Percentiles rank a stretch among this genome's conserved stretches.
phyloP scores from a whole-genome alignment of 2,113 vertebrate genomes.

The Archocentrus centrarchus region DNA sequence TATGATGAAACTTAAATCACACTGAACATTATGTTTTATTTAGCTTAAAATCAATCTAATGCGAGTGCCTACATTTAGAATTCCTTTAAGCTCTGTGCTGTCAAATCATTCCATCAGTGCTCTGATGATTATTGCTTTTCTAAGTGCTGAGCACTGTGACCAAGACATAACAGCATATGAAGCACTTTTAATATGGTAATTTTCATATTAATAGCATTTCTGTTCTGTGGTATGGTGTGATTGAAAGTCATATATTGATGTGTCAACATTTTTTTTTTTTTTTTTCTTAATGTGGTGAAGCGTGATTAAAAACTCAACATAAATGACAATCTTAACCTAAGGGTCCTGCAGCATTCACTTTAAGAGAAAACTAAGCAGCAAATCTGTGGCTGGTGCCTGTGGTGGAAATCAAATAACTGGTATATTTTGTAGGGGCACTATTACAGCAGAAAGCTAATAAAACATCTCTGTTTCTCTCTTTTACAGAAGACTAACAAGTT shows the following conservation, averaged over 20 bases:
- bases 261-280: background rate
- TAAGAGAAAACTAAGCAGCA: background rate
- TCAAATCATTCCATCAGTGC: constrained; percentile 9
- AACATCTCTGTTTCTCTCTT: background rate
- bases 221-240: constrained; percentile 1
- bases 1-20: background rate
- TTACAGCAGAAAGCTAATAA: background rate
- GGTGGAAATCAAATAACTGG: background rate
- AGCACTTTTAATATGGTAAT: constrained; percentile 12
- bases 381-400: background rate
- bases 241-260: constrained; percentile 2
- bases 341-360: background rate
- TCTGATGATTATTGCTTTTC: constrained; percentile 7
- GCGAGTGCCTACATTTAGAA: background rate
- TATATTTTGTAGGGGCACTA: background rate
- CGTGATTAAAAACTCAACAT: background rate
- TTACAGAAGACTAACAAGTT: background rate
- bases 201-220: background rate
- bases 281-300: background rate
- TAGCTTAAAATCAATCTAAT: constrained; percentile 1
- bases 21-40: constrained; percentile 2
- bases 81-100: background rate
- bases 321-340: constrained; percentile 7
- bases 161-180: background rate
- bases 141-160: background rate